These are phyloP conservation scores for Drosophila mayri DNA, from an alignment of 1,140 invertebrate species.

Conservation along the genomic window DNA sequence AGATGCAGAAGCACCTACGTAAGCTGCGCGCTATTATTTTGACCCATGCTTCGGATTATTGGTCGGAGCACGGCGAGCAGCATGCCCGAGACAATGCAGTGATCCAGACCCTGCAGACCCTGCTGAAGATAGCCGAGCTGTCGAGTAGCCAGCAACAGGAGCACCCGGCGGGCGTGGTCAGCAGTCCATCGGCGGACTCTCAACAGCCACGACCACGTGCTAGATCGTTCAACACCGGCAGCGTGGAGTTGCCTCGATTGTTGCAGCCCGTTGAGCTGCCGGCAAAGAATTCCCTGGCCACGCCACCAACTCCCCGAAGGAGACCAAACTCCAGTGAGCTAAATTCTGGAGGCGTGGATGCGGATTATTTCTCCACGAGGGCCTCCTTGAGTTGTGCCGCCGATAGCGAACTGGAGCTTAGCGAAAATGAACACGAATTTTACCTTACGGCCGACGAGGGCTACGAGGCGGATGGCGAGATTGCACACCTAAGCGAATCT, in stretches of 20 bases:
- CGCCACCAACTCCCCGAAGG: conserved; percentile 51
- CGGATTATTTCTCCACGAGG: conserved; percentile 75
- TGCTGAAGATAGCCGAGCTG: conserved; percentile 82
- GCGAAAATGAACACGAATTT: conserved; percentile 77
- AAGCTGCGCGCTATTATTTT: conserved; percentile 76
- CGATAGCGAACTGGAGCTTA: conserved; percentile 79
- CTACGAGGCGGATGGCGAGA: conserved; percentile 83
- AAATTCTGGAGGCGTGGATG: conserved; percentile 53
- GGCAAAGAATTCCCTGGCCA: conserved; percentile 67
- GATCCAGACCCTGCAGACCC: conserved; percentile 75
- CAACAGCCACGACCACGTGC: conserved; percentile 57
- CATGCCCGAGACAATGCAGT: conserved; percentile 76
- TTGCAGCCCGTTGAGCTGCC: conserved; percentile 64
- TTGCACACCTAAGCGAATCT: conserved; percentile 71
- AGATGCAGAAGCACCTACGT: conserved; percentile 81
- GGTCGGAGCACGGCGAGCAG: conserved; percentile 71
- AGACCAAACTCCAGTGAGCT: conserved; percentile 65
- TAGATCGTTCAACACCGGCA: conserved; percentile 69
- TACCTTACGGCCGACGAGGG: conserved; percentile 82
- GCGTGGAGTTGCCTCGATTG: conserved; percentile 62
- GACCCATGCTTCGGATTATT: conserved; percentile 61
- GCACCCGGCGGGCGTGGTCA: conserved; percentile 51
- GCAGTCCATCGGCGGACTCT: conserved; percentile 38
- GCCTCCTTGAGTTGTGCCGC: conserved; percentile 74
- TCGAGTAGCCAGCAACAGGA: conserved; percentile 63